Evolutionary conservation across 2,113 vertebrate species (phyloP), one percentile per base, ranked within the genome.

Genomic region (Petroica traversi): DNA sequence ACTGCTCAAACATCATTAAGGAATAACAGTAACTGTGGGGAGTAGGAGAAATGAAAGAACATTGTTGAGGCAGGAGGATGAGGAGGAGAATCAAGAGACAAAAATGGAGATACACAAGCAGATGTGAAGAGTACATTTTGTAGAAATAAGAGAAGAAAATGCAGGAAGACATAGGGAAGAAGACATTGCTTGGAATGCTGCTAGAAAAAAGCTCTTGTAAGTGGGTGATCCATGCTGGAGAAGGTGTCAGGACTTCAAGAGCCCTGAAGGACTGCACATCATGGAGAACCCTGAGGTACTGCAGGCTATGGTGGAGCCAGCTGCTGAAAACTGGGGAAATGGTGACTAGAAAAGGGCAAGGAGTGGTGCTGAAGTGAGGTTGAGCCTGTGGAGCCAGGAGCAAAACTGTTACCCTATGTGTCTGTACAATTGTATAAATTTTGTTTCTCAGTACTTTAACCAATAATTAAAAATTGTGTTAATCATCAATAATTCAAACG

Each of bases 71-170:
- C 61, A 66, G 13, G 25, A 66, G 16, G 31, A 64, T n/a, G 24
- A 66, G 34, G 22, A 68, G 6, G 14, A 49, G 15, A 10, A 20
- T 75, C 12, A 45, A 25, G 24, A 82, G 19, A 13, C 6, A 48
- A 57, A 89, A 74, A 58, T 24, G 14, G 38, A 68, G 33, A n/a
- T 63, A 23, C 7, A 11, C 0, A 0, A 40, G 33, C 18, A 48
- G 24, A 58, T 67, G 8, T 29, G 36, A 73, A 69, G 16, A 34
- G 10, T 12, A 49, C 1, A 4, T 76, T 84, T 68, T 64, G 14
- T 19, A 69, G 81, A 88, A 73, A 80, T 7, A 26, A 36, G 64
- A 51, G 51, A 48, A 49, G 20, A 18, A 76, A 48, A 29, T 23
- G 11, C 6, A 43, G 31, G 16, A 87, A 87, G 8, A 63, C 13